Base-by-base conservation (phyloP, 2,888 invertebrate genomes). In the Lepidocyrtoides sp. region DNA sequence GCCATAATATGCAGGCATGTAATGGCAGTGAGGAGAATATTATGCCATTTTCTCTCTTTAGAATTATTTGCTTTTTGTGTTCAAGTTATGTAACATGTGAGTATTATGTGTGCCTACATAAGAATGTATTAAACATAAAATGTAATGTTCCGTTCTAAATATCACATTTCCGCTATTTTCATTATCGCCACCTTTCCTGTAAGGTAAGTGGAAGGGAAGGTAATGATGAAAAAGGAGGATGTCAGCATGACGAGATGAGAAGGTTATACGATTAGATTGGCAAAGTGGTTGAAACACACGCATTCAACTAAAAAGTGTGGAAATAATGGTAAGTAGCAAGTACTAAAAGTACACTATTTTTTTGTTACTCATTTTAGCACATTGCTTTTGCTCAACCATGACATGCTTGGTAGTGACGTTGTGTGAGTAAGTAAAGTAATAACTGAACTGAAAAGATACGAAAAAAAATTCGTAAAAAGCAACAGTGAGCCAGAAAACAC, bases 101-200 rank as follows among this genome's bases (percentile, higher is more conserved):
- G 10, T 69, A 69, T 69, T 14, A 66, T 29, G 48, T 48, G 48
- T 17, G 48, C 48, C 10, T 75, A 20, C 66, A 32, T 32, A n/a
- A 17, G 79, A 81, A n/a, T n/a, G 79, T 32, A 36, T 10, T 29
- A 60, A 23, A 29, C 26, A 32, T 10, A 63, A 86, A 63, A 77
- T 81, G 23, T 88, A 20, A 41, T 44, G 63, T 75, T 83, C 75
- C 75, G 83, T 75, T 57, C 29, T 75, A 72, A 83, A 32, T 83
- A 89, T 89, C 89, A 89, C 63, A 89, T 83, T 89, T 89, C 75
- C 75, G 77, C 89, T 83, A 89, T 83, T 89, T n/a, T n/a, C n/a
- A 89, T 72, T 32, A 20, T 17, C 60, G 17, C 48, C 32, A 57
- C 83, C 20, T 29, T 48, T 29, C 10, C 23, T 41, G 29, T 41